Conservation (phyloP, 1,140 invertebrate species). For the Microplitis mediator region DNA sequence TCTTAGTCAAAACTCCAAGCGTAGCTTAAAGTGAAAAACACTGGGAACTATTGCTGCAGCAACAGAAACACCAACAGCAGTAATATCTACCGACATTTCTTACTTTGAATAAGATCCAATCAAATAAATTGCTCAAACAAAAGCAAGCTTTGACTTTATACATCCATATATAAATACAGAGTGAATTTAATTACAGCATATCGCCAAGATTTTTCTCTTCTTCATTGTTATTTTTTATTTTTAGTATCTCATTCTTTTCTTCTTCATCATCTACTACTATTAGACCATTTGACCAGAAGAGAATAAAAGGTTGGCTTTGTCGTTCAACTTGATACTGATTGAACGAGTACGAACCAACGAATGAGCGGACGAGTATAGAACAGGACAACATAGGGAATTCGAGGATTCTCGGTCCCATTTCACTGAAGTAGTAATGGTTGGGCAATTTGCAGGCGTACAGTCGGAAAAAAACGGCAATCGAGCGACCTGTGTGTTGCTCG, state of each 20-base stretch:
- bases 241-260: background rate
- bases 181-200: background rate
- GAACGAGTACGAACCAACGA: background rate
- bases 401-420: constrained; percentile 22
- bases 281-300: constrained; percentile 1
- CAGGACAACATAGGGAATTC: constrained; percentile 20
- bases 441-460: constrained; percentile 28
- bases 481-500: constrained; percentile 24
- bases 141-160: background rate
- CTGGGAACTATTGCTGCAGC: no score
- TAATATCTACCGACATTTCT: background rate
- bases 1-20: background rate
- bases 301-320: constrained; percentile 9
- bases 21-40: background rate
- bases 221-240: background rate
- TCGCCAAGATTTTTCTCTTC: background rate
- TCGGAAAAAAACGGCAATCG: constrained; percentile 12
- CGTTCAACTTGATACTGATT: constrained; percentile 22
- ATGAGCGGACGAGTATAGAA: background rate
- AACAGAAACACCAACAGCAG: no score
- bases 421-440: constrained; percentile 16
- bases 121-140: background rate
- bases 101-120: background rate
- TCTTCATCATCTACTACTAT: background rate
- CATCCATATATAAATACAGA: background rate